Evolutionary conservation across 2,113 vertebrate species (phyloP).

Genomic region (Anoura caudifer): DNA sequence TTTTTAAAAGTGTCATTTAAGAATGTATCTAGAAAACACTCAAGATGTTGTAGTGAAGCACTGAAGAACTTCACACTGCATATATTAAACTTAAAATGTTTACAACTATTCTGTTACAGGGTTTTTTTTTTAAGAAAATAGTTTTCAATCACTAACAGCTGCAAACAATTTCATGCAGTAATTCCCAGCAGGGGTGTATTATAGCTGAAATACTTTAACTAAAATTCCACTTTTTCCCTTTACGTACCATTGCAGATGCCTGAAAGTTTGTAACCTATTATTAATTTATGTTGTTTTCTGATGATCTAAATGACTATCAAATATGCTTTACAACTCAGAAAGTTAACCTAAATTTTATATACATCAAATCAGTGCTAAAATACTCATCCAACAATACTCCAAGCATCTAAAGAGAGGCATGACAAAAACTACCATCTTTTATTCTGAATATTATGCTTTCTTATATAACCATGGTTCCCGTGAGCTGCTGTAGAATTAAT

Average conservation of each 20-base stretch:
- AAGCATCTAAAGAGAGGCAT: background rate
- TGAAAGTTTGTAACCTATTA: conserved; percentile 31
- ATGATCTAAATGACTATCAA: conserved; percentile 11
- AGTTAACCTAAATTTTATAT: background rate
- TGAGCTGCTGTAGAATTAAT: background rate
- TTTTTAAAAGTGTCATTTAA: background rate
- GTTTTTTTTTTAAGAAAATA: conserved; percentile 44
- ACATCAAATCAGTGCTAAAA: conserved; percentile 12
- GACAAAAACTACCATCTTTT: background rate
- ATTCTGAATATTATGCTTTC: background rate
- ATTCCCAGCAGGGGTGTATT: conserved; percentile 48
- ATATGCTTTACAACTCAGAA: background rate
- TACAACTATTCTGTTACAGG: conserved; percentile 13
- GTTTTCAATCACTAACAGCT: conserved; percentile 63
- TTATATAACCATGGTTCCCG: background rate
- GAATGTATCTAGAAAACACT: background rate
- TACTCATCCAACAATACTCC: background rate
- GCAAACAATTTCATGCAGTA: conserved; percentile 55
- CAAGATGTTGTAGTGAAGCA: background rate
- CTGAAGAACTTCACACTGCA: background rate
- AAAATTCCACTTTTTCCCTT: conserved; percentile 39
- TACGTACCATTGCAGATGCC: conserved; percentile 43
- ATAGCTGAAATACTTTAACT: conserved; percentile 31
- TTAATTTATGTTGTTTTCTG: conserved; percentile 1
- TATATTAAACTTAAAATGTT: conserved; percentile 26